phyloP scores from a whole-genome alignment of 2,113 vertebrate species.

The Phrynocephalus versicolor region DNA sequence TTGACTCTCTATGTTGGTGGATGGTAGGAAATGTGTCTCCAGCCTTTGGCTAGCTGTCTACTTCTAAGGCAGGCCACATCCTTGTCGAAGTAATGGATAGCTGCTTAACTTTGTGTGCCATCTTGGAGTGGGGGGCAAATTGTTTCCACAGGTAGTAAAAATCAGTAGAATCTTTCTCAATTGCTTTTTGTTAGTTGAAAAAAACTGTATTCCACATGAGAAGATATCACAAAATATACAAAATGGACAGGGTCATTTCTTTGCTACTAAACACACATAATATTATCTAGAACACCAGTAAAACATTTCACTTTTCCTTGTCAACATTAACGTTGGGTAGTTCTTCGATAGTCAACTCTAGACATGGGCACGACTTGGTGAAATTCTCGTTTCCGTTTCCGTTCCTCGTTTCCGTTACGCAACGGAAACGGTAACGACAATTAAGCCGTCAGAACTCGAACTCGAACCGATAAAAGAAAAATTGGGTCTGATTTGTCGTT shows the following conservation, averaged over 20 bases:
- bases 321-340: too few relatives aligned
- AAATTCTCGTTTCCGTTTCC: too few relatives aligned
- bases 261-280: background rate
- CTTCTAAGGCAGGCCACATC: background rate
- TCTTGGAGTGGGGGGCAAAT: constrained; percentile 28
- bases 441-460: too few relatives aligned
- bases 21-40: background rate
- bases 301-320: too few relatives aligned
- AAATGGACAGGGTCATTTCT: background rate
- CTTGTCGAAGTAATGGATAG: background rate
- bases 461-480: too few relatives aligned
- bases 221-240: background rate
- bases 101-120: rapidly evolving
- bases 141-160: background rate
- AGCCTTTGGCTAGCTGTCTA: constrained; percentile 13
- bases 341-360: too few relatives aligned
- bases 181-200: too few relatives aligned
- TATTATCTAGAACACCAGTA: background rate
- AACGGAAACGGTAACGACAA: too few relatives aligned
- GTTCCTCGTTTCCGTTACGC: too few relatives aligned
- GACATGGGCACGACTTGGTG: too few relatives aligned
- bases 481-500: too few relatives aligned
- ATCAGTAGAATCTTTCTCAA: background rate
- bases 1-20: background rate
- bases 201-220: background rate